A percentile compares a stretch with the other conserved stretches of the same genome.
Evolutionary conservation across 2,888 invertebrate genomes (phyloP).

Genomic region (Andrena dorsata): DNA sequence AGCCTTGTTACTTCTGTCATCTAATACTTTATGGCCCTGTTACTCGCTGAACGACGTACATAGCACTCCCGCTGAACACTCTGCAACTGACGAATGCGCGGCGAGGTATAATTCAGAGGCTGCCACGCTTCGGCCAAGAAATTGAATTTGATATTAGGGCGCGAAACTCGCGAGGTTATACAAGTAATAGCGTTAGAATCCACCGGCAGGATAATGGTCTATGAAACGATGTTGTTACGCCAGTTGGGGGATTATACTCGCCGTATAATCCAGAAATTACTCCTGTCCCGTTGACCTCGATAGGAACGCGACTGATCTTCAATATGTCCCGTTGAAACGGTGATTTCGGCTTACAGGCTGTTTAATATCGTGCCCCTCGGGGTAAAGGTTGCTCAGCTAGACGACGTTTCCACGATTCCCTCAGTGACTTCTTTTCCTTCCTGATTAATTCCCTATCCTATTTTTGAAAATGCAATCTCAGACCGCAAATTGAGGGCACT

Average conservation of each 20-base stretch:
- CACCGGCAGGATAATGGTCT: conserved; percentile 48
- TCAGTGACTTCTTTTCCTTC: conserved; percentile 24
- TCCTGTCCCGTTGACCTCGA: conserved; percentile 61
- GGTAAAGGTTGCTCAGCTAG: conserved; percentile 15
- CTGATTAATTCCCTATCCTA: conserved; percentile 55
- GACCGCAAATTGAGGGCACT: conserved; percentile 35
- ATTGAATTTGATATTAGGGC: conserved; percentile 28
- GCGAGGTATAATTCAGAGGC: neutral
- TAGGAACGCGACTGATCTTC: conserved; percentile 58
- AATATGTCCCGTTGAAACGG: conserved; percentile 59
- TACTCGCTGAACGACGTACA: neutral
- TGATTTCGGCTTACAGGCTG: conserved; percentile 53
- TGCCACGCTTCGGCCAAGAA: neutral
- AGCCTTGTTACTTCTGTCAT: neutral
- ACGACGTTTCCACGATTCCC: conserved; percentile 22
- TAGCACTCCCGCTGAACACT: neutral
- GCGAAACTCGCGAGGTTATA: conserved; percentile 31
- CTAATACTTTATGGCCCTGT: neutral
- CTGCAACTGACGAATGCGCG: neutral
- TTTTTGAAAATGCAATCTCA: conserved; percentile 51
- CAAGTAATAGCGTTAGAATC: conserved; percentile 33
- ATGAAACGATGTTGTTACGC: conserved; percentile 61
- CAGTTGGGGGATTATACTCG: conserved; percentile 54
- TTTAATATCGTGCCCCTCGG: conserved; percentile 51
- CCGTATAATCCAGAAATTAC: conserved; percentile 67